Evolutionary conservation across 2,797 vertebrate species (phyloP), one percentile per base, ranked within the genome.

Genomic region (Phalloptychus januarius): DNA sequence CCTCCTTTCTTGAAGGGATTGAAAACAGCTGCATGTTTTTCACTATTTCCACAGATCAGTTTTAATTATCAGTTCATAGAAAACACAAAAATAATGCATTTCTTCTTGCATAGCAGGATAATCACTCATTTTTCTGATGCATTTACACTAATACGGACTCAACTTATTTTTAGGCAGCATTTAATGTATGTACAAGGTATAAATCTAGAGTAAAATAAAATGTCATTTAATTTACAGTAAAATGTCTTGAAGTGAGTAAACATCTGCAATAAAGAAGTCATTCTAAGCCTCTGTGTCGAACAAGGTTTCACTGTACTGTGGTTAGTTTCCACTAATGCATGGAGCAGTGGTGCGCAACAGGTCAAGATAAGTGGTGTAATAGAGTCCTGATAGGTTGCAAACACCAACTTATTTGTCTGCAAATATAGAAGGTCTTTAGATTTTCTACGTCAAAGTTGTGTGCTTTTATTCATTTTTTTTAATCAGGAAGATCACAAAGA

Each of bases 341-440:
- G 40, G 67, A 70, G 74, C 70, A 82, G 16, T 75, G 52, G 67
- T 61, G 52, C 20, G 0, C 44, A 80, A 77, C 33, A 71, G 58
- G 76, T 79, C 44, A 74, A 77, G 78, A 72, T 81, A 76, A 85
- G 73, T 82, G 44, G 36, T 48, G 74, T 76, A 77, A 85, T 78
- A 50, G 79, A 76, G 74, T 86, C 23, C 74, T 84, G 86, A 77
- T 75, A 11, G 63, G 71, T 54, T 54, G 7, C 67, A 77, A 74
- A 83, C 67, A 81, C 71, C 74, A 46, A 76, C 40, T 50, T 72
- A 31, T 74, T 82, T 84, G 25, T 82, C 71, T 81, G 40, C 75
- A 45, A 48, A 28, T 79, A 71, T 40, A 75, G 7, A 44, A 46
- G 42, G 40, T 50, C 15, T 45, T 50, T 50, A 56, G 33, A 36